These are phyloP conservation scores for Itoplectis maculator DNA, from an alignment of 2,888 invertebrate species.

Conservation along the genomic window DNA sequence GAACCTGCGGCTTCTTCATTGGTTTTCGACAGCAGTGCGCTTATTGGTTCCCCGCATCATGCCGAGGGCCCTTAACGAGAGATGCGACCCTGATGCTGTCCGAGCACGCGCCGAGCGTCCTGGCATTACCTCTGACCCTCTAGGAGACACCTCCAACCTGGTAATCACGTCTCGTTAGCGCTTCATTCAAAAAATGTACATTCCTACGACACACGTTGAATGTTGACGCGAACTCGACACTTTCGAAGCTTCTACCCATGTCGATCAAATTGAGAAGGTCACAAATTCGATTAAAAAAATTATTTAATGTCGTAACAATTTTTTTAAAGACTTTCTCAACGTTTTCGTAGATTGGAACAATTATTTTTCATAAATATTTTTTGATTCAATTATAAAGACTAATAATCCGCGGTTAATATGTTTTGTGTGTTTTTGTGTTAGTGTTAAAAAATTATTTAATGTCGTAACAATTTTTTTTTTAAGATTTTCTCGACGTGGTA, in stretches of 20 bases:
- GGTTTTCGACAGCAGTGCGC: conserved; percentile 32
- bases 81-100: conserved; percentile 13
- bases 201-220: conserved; percentile 56
- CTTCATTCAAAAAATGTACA: conserved; percentile 78
- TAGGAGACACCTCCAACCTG: conserved; percentile 40
- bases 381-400: no score
- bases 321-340: background rate
- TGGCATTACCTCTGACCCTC: conserved; percentile 24
- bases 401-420: no score
- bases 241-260: background rate
- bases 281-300: background rate
- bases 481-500: background rate
- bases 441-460: background rate
- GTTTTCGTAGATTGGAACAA: background rate
- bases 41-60: conserved; percentile 39
- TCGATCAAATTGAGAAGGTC: background rate
- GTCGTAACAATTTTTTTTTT: background rate
- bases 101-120: conserved; percentile 31
- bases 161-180: conserved; percentile 82
- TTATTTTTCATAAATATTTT: background rate
- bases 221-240: background rate
- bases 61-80: background rate
- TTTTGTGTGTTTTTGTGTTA: no score
- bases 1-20: conserved; percentile 52
- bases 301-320: background rate